Evolutionary conservation across 2,797 vertebrate species (phyloP), one percentile per base, ranked within the genome.

Genomic region (Poecilia gillii): DNA sequence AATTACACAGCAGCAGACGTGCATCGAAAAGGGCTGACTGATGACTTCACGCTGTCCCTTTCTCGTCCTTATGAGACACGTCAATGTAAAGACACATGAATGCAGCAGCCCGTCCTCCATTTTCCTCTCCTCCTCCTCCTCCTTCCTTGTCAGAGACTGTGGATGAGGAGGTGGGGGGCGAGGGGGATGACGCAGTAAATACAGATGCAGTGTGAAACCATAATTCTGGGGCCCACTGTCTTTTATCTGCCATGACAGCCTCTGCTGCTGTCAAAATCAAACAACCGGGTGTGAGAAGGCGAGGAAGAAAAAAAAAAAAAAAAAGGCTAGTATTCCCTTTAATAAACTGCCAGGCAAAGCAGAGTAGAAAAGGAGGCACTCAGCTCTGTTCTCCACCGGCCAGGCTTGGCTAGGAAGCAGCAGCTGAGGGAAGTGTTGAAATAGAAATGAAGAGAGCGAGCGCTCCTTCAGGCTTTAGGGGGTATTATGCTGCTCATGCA

Each of bases 241-340:
- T 96, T 97, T 97, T 94, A 97, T 97, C 94, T 94, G 90, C 92
- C 83, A 13, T 93, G 96, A 97, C 96, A 97, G 96, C 91, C 85
- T 90, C 93, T 93, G 90, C 90, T 92, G 92, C 92, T 95, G 93
- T 90, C 90, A 88, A 92, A 94, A 96, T 95, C 96, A 96, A 96
- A 97, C 31, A 91, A 87, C 88, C 66, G 80, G 92, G 91, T 73
- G 91, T 88, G 86, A 74, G 82, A 73, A 55, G 25, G 51, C 11
- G 1, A 23, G 47, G 16, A 7, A 7, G 5, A 33, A 6, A 16
- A 93, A 96, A 96, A 93, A n/a, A 4, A 25, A 14, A 43, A 93
- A 95, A 93, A 95, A 96, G 93, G 93, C 93, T 94, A 96, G 92
- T 92, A 87, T 95, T 96, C 88, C 92, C 96, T 96, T 96, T 96